A percentile compares a stretch with the other conserved stretches of the same genome.
Evolutionary conservation across 2,113 vertebrate genomes (phyloP).

Genomic region (Carollia perspicillata): DNA sequence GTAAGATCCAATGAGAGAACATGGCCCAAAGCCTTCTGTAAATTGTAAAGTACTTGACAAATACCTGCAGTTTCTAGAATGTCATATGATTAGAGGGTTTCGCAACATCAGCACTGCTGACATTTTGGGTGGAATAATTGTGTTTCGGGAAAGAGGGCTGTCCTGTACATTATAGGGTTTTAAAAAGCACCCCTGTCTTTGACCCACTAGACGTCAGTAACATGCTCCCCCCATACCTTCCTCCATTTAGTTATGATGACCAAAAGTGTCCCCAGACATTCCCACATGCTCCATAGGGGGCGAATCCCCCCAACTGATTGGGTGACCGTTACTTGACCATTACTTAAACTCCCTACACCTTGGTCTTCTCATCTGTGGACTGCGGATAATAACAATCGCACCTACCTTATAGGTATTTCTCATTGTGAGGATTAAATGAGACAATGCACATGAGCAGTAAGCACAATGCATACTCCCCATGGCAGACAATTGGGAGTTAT

Average conservation of each 20-base stretch:
- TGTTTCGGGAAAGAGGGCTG: neutral
- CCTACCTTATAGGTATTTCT: neutral
- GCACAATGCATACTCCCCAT: neutral
- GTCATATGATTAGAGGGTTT: neutral
- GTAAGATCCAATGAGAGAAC: constrained; percentile 42
- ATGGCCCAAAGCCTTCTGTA: constrained; percentile 16
- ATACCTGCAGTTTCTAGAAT: constrained; percentile 19
- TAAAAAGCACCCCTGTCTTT: neutral
- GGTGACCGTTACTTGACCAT: neutral
- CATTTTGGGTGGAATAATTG: constrained; percentile 28
- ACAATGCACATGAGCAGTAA: neutral
- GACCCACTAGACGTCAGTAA: neutral
- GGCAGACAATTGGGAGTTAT: neutral
- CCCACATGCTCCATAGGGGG: neutral
- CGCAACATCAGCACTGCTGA: neutral
- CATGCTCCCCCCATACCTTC: neutral
- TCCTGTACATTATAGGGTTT: neutral
- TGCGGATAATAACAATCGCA: neutral
- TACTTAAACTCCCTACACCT: neutral
- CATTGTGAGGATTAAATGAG: neutral
- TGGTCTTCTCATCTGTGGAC: neutral
- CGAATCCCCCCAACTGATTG: neutral
- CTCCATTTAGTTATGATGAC: neutral
- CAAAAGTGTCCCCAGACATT: neutral
- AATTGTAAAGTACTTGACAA: constrained; percentile 54